These are phyloP conservation scores for Microtus montanus DNA, from an alignment of 2,113 vertebrate species.

Conservation along the genomic window DNA sequence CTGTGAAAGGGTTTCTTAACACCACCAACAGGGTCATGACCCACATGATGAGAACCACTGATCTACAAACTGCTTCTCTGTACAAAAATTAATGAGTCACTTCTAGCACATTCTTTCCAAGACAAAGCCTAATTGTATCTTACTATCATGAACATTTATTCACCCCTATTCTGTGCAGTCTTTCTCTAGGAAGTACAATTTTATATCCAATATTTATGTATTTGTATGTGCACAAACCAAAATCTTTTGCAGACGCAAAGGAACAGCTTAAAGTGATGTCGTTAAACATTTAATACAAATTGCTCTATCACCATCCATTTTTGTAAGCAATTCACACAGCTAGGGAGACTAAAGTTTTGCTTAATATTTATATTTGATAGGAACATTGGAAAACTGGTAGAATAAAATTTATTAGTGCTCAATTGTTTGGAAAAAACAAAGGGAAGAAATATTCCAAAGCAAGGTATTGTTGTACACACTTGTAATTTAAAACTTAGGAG, in stretches of 20 bases:
- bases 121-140: neutral
- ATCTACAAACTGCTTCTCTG: neutral
- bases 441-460: too few relatives aligned
- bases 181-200: neutral
- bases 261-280: neutral
- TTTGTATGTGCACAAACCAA: too few relatives aligned
- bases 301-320: neutral
- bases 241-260: neutral
- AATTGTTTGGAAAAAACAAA: too few relatives aligned
- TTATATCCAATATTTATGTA: neutral
- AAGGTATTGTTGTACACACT: too few relatives aligned
- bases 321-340: neutral
- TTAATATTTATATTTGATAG: neutral
- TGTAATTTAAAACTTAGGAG: too few relatives aligned
- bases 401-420: too few relatives aligned
- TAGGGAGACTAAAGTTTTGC: neutral
- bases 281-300: neutral
- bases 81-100: neutral
- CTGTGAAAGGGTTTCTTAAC: neutral
- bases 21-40: neutral
- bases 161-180: neutral
- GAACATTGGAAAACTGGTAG: too few relatives aligned
- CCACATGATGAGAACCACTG: neutral
- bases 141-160: neutral
- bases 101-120: neutral